Percentiles rank a stretch among this genome's conserved stretches.
Conservation (phyloP, 2,113 vertebrate genomes). For the Reinhardtius hippoglossoides region DNA sequence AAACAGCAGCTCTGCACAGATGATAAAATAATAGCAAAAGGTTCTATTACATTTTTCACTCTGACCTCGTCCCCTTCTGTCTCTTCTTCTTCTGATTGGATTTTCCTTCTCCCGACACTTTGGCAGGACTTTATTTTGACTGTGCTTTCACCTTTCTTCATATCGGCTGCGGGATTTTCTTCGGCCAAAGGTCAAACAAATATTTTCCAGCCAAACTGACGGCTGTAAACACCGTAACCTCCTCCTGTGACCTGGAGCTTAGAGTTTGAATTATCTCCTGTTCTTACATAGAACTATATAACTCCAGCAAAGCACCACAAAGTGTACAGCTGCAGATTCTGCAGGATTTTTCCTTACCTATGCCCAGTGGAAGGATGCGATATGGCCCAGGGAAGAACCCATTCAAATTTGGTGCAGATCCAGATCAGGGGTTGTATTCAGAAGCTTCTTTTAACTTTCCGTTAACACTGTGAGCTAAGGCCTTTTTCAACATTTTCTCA, state of each 20-base stretch:
- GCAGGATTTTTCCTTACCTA: background rate
- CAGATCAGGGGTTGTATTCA: too few relatives aligned
- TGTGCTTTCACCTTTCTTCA: background rate
- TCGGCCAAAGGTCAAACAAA: slow-evolving; percentile 4
- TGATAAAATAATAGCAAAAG: slow-evolving; percentile 20
- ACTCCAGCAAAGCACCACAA: background rate
- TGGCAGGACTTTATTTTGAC: slow-evolving; percentile 8
- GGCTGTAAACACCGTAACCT: slow-evolving; percentile 8
- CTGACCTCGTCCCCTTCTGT: slow-evolving; percentile 3
- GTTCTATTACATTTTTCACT: slow-evolving; percentile 8
- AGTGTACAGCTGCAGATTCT: background rate
- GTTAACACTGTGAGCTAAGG: too few relatives aligned
- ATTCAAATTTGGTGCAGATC: too few relatives aligned
- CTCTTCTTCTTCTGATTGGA: slow-evolving; percentile 5
- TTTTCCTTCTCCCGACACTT: background rate
- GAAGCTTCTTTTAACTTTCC: too few relatives aligned
- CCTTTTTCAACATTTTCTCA: too few relatives aligned
- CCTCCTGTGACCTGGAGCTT: background rate
- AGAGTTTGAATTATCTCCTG: background rate
- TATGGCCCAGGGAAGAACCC: too few relatives aligned
- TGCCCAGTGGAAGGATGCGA: too few relatives aligned
- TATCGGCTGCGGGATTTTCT: background rate
- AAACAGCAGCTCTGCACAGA: slow-evolving; percentile 42
- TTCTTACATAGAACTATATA: background rate
- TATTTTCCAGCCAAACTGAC: background rate